Conservation (phyloP, 2,888 invertebrate genomes). For the Meghimatium bilineatum region DNA sequence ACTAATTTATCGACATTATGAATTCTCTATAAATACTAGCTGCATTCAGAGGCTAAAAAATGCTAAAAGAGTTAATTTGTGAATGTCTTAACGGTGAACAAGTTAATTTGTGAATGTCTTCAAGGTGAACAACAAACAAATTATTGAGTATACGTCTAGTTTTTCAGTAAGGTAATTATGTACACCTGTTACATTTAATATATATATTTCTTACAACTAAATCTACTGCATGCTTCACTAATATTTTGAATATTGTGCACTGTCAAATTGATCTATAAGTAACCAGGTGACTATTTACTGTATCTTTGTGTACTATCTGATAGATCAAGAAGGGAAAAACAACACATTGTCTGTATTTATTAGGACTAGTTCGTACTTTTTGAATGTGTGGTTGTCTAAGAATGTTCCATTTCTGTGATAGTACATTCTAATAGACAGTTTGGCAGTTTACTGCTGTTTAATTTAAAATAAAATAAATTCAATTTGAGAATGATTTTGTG, state of each 20-base stretch:
- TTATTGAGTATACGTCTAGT: neutral
- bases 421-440: slow-evolving; percentile 48
- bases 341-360: neutral
- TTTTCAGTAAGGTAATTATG: neutral
- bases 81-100: too few relatives aligned
- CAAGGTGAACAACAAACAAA: too few relatives aligned
- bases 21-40: too few relatives aligned
- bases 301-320: neutral
- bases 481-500: neutral
- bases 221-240: slow-evolving; percentile 22
- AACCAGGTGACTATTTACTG: neutral
- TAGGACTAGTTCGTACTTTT: slow-evolving; percentile 38
- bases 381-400: slow-evolving; percentile 44
- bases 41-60: too few relatives aligned
- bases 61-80: too few relatives aligned
- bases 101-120: too few relatives aligned
- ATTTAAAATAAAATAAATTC: slow-evolving; percentile 25
- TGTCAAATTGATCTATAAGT: neutral
- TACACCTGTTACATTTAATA: neutral
- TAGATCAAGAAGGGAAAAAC: slow-evolving; percentile 1
- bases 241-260: neutral
- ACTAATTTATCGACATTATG: too few relatives aligned
- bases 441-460: slow-evolving; percentile 49
- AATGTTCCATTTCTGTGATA: slow-evolving; percentile 51
- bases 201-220: neutral